Evolutionary conservation across 2,113 vertebrate genomes (phyloP).

Genomic region (Noctilio leporinus): DNA sequence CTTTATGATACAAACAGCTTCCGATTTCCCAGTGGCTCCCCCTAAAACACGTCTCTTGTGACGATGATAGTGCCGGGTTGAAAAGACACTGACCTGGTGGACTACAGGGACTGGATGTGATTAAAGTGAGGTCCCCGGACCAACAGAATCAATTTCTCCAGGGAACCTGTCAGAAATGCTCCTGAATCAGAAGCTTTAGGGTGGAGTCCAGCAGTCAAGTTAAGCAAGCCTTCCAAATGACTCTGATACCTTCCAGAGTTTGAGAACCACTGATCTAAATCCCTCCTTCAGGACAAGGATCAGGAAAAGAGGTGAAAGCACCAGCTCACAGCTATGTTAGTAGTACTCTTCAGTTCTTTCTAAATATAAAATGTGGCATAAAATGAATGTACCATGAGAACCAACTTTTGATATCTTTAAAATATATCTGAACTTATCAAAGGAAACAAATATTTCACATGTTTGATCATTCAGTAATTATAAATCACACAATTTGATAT

Average conservation of each 20-base stretch:
- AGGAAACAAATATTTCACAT: neutral
- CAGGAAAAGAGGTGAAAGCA: neutral
- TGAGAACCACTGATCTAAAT: neutral
- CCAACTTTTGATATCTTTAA: neutral
- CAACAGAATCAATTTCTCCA: too few species aligned
- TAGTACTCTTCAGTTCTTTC: neutral
- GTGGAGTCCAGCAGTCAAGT: neutral
- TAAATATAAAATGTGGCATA: neutral
- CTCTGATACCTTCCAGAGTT: neutral
- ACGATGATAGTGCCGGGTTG: neutral
- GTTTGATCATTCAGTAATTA: neutral
- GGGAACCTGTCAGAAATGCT: neutral
- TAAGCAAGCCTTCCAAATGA: neutral
- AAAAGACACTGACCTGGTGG: neutral
- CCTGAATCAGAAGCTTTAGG: neutral
- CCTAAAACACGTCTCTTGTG: neutral
- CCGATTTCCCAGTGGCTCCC: neutral
- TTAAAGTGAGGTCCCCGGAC: neutral
- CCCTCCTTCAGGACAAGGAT: neutral
- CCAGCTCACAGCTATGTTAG: neutral
- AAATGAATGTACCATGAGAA: neutral
- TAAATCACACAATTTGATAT: neutral
- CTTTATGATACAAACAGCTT: neutral
- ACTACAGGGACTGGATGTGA: too few species aligned
- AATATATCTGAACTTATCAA: neutral